Base-by-base conservation (phyloP, 2,888 invertebrate genomes). In the Callosobruchus maculatus region DNA sequence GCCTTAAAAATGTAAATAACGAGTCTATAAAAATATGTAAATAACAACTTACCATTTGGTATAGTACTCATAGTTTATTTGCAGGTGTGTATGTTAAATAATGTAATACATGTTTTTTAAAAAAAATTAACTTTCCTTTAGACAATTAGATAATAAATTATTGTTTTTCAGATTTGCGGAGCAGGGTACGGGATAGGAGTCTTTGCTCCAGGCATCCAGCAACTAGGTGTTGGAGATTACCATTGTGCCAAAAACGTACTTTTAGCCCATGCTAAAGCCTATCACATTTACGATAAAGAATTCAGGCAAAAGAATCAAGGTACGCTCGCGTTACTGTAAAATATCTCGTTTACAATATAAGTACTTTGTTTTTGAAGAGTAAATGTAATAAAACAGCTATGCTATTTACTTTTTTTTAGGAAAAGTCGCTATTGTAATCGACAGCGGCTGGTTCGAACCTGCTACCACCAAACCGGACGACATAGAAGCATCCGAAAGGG, bases 261-360 rank as follows among this genome's bases (percentile, higher is more conserved):
- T 21, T 85, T 91, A 75, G 91, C 92, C 0, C 94, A 94, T 83
- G 92, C 91, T 0, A 88, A 88, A 73, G 91, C 89, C 0, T 94
- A 91, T 81, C 88, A 89, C 72, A 82, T 92, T 66, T 93, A 93
- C 82, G 87, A 92, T 74, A 85, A 88, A 69, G 86, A 89, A 78
- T 93, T 89, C 80, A 86, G 88, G 77, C 49, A 66, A 0, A 76
- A 72, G 26, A 75, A 78, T 68, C 66, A 75, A 74, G 81, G 78
- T 78, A 67, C 7, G 21, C 9, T 4, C 7, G 7, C 7, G 7
- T 26, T 7, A 26, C 26, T 26, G 3, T 26, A n/a, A n/a, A n/a
- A n/a, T n/a, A n/a, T n/a, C n/a, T n/a, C n/a, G n/a, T n/a, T n/a
- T n/a, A n/a, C n/a, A n/a, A n/a, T n/a, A n/a, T n/a, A n/a, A n/a